These are phyloP conservation scores for Petrocephalus sullivani DNA, from an alignment of 2,797 vertebrate genomes.

Conservation along the genomic window DNA sequence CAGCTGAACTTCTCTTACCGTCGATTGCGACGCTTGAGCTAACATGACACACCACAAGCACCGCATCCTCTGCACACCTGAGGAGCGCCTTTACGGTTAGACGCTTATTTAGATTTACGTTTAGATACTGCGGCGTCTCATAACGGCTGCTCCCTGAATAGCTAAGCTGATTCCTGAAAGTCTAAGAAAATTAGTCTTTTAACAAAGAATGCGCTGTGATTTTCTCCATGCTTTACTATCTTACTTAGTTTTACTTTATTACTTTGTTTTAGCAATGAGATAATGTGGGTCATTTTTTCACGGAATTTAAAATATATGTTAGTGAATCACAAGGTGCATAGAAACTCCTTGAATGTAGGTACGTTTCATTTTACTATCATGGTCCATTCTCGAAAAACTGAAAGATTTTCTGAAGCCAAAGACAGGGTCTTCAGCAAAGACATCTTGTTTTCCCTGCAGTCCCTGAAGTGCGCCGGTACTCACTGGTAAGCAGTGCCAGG, in stretches of 20 bases:
- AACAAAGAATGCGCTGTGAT: not conserved
- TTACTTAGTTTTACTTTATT: not conserved
- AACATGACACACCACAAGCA: not conserved
- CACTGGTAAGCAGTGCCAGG: no score
- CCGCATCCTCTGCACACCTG: not conserved
- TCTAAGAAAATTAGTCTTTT: not conserved
- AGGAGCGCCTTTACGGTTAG: not conserved
- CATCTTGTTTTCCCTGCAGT: no score
- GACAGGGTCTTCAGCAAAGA: no score
- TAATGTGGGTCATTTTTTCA: not conserved
- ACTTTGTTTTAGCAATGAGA: not conserved
- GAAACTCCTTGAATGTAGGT: no score
- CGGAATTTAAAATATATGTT: not conserved
- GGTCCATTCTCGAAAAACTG: no score
- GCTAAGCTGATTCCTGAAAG: not conserved
- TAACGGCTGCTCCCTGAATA: not conserved
- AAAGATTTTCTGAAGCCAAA: no score
- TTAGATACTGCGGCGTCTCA: not conserved
- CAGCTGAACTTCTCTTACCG: not conserved
- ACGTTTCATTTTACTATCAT: no score
- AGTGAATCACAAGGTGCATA: not conserved
- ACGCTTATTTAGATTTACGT: not conserved
- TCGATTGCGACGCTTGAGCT: no score
- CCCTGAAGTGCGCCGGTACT: no score
- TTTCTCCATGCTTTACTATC: not conserved